phyloP scores from a whole-genome alignment of 1,140 invertebrate genomes.

The Leptinotarsa defecta region DNA sequence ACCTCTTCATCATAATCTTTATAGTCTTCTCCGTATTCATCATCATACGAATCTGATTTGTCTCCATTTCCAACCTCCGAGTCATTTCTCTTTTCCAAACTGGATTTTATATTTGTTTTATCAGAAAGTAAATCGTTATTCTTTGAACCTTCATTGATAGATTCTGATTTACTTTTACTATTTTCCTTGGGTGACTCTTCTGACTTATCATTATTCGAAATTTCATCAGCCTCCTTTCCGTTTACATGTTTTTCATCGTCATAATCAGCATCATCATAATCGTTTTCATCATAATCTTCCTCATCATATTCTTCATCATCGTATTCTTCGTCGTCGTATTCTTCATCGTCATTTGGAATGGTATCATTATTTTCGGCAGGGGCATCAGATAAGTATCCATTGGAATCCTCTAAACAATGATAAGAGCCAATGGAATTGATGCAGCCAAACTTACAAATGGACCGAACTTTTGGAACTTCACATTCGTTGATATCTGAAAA shows the following conservation, averaged over 20 bases:
- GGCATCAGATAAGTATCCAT: constrained; percentile 33
- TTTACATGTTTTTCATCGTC: constrained; percentile 21
- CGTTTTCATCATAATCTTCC: constrained; percentile 41
- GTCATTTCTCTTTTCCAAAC: constrained; percentile 1
- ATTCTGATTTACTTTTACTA: background rate
- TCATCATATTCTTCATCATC: constrained; percentile 41
- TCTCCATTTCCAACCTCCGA: background rate
- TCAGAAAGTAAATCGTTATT: background rate
- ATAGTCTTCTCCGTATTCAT: background rate
- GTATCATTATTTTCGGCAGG: constrained; percentile 19
- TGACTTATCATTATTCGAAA: background rate
- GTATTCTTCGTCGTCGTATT: constrained; percentile 41
- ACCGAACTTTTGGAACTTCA: constrained; percentile 3
- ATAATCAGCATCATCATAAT: constrained; percentile 33
- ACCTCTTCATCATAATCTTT: background rate
- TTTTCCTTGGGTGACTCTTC: background rate
- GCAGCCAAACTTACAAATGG: constrained; percentile 6
- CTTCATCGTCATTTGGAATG: constrained; percentile 31
- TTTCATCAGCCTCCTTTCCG: background rate
- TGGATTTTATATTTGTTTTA: too few relatives aligned
- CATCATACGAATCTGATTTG: background rate
- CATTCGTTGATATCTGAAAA: constrained; percentile 31
- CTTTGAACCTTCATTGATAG: background rate
- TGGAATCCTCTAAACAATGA: background rate
- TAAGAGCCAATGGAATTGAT: constrained; percentile 24